Evolutionary conservation across 2,797 vertebrate genomes (phyloP).

Genomic region (Allenopithecus nigroviridis): DNA sequence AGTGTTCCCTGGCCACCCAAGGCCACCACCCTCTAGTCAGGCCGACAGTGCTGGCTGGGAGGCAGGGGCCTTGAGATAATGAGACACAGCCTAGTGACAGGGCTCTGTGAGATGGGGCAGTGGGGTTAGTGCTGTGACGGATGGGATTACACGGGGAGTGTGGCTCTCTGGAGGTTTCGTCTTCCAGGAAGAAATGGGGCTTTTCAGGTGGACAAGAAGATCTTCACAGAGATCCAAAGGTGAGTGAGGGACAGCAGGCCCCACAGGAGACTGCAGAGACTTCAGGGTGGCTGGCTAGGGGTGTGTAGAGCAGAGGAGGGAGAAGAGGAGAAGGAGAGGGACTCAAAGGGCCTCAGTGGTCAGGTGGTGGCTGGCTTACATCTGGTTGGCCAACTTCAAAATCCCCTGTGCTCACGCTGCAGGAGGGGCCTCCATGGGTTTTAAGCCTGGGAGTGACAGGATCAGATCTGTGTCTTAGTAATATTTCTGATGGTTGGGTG

Average conservation of each 20-base stretch:
- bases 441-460: background rate
- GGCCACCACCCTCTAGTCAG: background rate
- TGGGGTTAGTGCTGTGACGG: background rate
- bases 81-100: background rate
- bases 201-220: background rate
- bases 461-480: background rate
- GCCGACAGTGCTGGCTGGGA: background rate
- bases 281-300: background rate
- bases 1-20: background rate
- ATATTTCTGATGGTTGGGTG: background rate
- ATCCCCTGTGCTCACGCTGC: background rate
- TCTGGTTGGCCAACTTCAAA: background rate
- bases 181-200: background rate
- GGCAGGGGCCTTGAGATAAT: background rate
- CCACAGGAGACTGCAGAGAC: background rate
- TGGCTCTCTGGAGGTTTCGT: background rate
- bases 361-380: background rate
- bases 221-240: background rate
- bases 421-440: background rate
- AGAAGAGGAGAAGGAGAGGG: background rate
- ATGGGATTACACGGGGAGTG: rapidly evolving
- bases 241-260: background rate
- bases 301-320: background rate
- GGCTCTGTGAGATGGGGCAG: background rate
- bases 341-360: background rate